phyloP scores from a whole-genome alignment of 1,140 invertebrate species.

The Caenorhabditis remanei region DNA sequence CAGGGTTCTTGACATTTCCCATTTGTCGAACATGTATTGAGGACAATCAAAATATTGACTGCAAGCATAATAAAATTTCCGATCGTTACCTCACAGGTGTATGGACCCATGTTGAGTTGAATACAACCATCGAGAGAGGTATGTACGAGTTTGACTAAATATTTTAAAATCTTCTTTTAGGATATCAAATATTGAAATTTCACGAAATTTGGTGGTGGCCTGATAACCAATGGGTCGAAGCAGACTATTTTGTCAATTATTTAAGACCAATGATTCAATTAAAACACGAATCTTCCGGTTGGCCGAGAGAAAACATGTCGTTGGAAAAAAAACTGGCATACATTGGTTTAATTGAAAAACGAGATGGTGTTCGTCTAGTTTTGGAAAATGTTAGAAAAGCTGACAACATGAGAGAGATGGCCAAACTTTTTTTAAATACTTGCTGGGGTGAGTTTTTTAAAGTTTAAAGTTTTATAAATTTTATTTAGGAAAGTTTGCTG shows the following conservation, averaged over 20 bases:
- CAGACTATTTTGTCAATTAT: background rate
- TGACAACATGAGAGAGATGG: background rate
- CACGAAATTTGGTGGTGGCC: conserved; percentile 6
- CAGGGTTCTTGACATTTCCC: background rate
- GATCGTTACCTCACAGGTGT: background rate
- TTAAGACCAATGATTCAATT: background rate
- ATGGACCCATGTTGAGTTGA: background rate
- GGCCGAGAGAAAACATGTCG: background rate
- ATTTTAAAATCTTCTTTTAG: background rate
- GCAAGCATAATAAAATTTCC: background rate
- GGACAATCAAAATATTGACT: background rate
- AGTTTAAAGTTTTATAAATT: background rate
- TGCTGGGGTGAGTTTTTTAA: background rate
- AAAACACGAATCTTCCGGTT: background rate
- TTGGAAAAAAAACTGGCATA: background rate
- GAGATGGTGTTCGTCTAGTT: background rate
- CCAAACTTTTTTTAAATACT: background rate
- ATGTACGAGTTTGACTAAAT: background rate
- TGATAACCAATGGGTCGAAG: background rate
- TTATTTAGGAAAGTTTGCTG: background rate
- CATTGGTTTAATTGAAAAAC: background rate
- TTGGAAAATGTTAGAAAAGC: background rate
- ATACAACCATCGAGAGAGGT: background rate
- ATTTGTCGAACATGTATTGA: background rate
- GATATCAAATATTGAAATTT: background rate